A percentile compares a stretch with the other conserved stretches of the same genome.
phyloP scores from a whole-genome alignment of 1,140 invertebrate species.

The Saxidomus purpurata region DNA sequence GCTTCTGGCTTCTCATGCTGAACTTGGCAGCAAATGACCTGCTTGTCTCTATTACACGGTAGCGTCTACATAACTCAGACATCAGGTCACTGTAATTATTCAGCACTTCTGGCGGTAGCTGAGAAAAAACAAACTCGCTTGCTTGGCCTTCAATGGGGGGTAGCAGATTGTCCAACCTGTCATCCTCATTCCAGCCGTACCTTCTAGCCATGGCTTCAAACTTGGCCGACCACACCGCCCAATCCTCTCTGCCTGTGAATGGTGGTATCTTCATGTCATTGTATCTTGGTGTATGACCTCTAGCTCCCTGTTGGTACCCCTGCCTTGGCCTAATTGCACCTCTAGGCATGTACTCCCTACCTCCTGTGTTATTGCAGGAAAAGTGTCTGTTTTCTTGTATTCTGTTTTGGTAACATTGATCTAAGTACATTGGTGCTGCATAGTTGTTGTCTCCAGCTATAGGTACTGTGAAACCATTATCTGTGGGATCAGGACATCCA shows the following conservation, averaged over 20 bases:
- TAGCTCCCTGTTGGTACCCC: too few species aligned
- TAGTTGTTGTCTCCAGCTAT: too few species aligned
- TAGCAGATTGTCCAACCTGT: constrained; percentile 20
- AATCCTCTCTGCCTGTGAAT: constrained; percentile 24
- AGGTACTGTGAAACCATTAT: too few species aligned
- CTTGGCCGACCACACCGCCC: neutral
- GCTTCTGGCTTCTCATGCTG: constrained; percentile 15
- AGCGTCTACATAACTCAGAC: neutral
- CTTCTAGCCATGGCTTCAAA: constrained; percentile 34
- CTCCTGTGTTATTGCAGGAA: too few species aligned
- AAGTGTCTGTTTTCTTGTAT: too few species aligned
- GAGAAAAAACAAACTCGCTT: constrained; percentile 32
- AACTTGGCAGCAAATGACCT: constrained; percentile 39
- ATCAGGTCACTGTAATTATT: neutral
- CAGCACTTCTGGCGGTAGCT: neutral
- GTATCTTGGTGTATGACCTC: too few species aligned
- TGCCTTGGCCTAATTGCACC: too few species aligned
- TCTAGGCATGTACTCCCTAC: too few species aligned
- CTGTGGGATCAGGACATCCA: too few species aligned
- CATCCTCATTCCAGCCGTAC: neutral
- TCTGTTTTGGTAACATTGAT: too few species aligned
- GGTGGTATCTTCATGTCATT: constrained; percentile 27
- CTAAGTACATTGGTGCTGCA: too few species aligned
- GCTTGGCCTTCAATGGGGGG: constrained; percentile 9
- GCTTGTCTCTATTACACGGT: constrained; percentile 31